Percentiles rank a stretch among this genome's conserved stretches.
These are phyloP conservation scores for Tetragnatha versicolor DNA, from an alignment of 1,140 invertebrate species.

Conservation along the genomic window DNA sequence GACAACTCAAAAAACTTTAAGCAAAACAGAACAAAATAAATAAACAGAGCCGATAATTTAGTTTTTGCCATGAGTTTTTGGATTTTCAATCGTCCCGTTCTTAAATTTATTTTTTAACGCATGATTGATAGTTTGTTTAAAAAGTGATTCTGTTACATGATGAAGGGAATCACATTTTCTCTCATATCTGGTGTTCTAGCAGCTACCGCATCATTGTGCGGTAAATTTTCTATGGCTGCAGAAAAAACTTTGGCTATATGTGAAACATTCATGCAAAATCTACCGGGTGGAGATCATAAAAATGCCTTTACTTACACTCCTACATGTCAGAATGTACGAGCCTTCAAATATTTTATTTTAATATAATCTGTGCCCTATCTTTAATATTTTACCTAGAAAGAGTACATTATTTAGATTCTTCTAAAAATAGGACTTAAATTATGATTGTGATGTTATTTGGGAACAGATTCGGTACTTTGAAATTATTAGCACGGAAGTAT, in stretches of 20 bases:
- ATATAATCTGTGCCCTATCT: not conserved
- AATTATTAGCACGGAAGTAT: no score
- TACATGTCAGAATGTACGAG: slow-evolving; percentile 58
- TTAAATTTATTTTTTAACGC: not conserved
- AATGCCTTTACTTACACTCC: slow-evolving; percentile 40
- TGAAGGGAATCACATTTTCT: slow-evolving; percentile 59
- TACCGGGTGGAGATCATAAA: slow-evolving; percentile 19
- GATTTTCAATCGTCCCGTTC: no score
- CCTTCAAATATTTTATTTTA: not conserved
- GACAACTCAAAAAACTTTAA: no score
- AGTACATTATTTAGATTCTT: no score
- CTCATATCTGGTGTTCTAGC: slow-evolving; percentile 60
- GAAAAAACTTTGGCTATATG: slow-evolving; percentile 60
- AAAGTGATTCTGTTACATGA: no score
- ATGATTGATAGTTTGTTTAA: not conserved
- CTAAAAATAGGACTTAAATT: no score
- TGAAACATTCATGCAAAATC: slow-evolving; percentile 54
- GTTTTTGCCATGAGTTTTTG: no score
- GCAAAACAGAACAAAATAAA: no score
- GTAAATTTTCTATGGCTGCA: slow-evolving; percentile 61
- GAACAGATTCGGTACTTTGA: no score
- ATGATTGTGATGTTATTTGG: no score
- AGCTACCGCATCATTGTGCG: slow-evolving; percentile 59
- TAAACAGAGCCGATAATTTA: no score
- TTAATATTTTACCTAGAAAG: not conserved